phyloP scores from a whole-genome alignment of 2,113 vertebrate species.

The Apteryx owenii region DNA sequence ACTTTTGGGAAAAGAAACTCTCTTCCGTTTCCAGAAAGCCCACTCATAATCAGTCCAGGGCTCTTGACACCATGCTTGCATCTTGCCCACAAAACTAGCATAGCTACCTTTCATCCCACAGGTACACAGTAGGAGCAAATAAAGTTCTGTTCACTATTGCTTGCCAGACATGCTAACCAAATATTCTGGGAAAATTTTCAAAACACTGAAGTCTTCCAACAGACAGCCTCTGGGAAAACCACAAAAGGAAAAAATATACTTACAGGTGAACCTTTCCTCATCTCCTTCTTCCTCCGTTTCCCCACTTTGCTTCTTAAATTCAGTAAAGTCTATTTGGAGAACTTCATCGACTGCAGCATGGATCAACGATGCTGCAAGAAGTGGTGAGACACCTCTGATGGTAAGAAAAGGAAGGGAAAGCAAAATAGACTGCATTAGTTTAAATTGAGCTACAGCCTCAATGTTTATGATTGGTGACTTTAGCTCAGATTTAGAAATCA shows the following conservation, averaged over 20 bases:
- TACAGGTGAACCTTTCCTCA: conserved; percentile 68
- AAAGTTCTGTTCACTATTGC: not conserved
- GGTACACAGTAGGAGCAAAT: conserved; percentile 4
- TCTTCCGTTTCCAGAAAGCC: not conserved
- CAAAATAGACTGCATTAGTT: not conserved
- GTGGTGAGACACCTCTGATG: conserved; percentile 77
- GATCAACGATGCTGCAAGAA: conserved; percentile 78
- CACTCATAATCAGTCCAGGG: not conserved
- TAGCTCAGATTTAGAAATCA: not conserved
- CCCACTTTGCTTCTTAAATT: conserved; percentile 75
- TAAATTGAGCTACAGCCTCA: not conserved
- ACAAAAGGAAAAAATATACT: conserved; percentile 31
- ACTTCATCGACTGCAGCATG: conserved; percentile 78
- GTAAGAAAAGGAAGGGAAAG: conserved; percentile 7
- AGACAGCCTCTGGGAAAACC: conserved; percentile 14
- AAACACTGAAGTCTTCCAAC: not conserved
- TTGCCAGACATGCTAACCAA: conserved; percentile 16
- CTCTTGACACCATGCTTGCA: not conserved
- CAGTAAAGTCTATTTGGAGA: conserved; percentile 78
- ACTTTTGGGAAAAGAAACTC: not conserved
- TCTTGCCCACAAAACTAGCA: not conserved
- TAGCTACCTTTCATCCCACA: not conserved
- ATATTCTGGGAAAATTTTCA: conserved; percentile 6
- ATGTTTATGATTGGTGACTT: not conserved
- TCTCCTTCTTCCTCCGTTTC: conserved; percentile 50